Evolutionary conservation across 2,888 invertebrate species (phyloP).

Genomic region (Diloba caeruleocephala): DNA sequence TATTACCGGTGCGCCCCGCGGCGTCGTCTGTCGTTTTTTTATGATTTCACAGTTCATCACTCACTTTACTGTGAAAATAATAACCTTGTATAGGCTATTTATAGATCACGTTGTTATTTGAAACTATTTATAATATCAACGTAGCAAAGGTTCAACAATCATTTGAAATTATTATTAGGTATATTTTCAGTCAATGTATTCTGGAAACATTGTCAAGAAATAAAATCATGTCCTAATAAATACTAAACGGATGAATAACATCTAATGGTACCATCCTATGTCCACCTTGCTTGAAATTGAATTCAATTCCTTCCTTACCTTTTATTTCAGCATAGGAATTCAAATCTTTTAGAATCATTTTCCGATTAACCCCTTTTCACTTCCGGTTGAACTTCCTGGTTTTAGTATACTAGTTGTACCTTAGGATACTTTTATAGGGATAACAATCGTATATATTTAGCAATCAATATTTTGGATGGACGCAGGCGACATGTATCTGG

Average conservation of each 20-base stretch:
- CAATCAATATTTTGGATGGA: too few relatives aligned
- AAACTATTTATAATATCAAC: slow-evolving; percentile 24
- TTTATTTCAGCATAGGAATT: slow-evolving; percentile 20
- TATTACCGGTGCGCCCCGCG: slow-evolving; percentile 35
- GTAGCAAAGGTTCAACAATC: slow-evolving; percentile 16
- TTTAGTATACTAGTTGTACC: slow-evolving; percentile 20
- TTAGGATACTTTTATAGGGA: too few relatives aligned
- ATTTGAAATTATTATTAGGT: slow-evolving; percentile 36
- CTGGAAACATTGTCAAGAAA: slow-evolving; percentile 30
- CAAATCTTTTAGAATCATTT: slow-evolving; percentile 23
- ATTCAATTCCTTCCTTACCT: slow-evolving; percentile 14
- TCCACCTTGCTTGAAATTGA: slow-evolving; percentile 1
- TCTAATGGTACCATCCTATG: slow-evolving; percentile 3
- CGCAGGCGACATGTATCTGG: too few relatives aligned
- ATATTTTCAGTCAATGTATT: slow-evolving; percentile 37
- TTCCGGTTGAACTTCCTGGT: slow-evolving; percentile 43
- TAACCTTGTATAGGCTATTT: slow-evolving; percentile 31
- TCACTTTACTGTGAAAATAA: slow-evolving; percentile 26
- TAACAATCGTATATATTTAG: not conserved
- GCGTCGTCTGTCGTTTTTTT: slow-evolving; percentile 32
- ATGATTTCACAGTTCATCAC: slow-evolving; percentile 50
- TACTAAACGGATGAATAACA: slow-evolving; percentile 13
- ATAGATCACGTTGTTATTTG: slow-evolving; percentile 23
- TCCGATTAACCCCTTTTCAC: slow-evolving; percentile 23
- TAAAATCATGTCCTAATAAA: slow-evolving; percentile 20